These are phyloP conservation scores for Colossoma macropomum DNA, from an alignment of 2,113 vertebrate genomes.

Conservation along the genomic window DNA sequence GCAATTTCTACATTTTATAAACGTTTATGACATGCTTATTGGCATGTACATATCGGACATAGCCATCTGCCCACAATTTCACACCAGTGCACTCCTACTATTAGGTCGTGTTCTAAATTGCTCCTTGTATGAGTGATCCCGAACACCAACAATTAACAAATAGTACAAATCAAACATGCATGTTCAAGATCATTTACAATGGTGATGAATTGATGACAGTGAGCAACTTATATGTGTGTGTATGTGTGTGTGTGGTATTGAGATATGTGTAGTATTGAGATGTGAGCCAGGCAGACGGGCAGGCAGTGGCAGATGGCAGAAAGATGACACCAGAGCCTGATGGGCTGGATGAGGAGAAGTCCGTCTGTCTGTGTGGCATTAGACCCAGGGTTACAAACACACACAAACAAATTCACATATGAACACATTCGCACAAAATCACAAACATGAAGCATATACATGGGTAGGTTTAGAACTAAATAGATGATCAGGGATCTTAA, in stretches of 20 bases:
- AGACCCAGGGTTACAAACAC: constrained; percentile 48
- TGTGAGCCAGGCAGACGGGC: constrained; percentile 55
- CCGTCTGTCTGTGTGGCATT: constrained; percentile 69
- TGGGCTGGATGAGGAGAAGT: constrained; percentile 67
- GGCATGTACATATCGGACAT: no score
- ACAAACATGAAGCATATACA: constrained; percentile 5
- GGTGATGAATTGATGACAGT: constrained; percentile 12
- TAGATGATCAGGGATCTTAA: background rate
- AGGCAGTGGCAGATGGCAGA: constrained; percentile 76
- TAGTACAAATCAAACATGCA: background rate
- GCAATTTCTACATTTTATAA: no score
- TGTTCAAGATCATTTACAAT: constrained; percentile 8
- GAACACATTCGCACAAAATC: constrained; percentile 31
- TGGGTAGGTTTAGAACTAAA: background rate
- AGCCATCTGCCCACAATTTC: no score
- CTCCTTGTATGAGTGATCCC: no score
- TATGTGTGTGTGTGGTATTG: constrained; percentile 38
- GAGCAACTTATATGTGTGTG: background rate
- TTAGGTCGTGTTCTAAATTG: background rate
- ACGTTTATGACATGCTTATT: no score
- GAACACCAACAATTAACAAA: no score
- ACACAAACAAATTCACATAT: constrained; percentile 24
- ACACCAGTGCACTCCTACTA: no score
- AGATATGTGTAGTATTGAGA: constrained; percentile 59
- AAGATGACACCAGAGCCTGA: constrained; percentile 76